Evolutionary conservation across 2,797 vertebrate species (phyloP).

Genomic region (Astyanax mexicanus): DNA sequence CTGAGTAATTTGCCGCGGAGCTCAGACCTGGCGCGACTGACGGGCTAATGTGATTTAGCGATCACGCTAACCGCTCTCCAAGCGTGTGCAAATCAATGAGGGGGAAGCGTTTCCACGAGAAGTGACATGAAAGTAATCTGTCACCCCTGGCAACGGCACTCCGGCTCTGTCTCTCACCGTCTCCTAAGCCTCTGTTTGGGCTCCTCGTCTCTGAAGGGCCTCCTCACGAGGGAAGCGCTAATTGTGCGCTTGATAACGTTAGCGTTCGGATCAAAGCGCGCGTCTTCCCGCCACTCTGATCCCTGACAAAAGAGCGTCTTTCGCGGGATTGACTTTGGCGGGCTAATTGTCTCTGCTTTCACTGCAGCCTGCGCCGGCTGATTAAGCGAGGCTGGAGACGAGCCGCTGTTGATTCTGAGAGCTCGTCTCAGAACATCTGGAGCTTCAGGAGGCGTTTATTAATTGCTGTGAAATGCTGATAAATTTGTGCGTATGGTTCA

Average conservation of each 20-base stretch:
- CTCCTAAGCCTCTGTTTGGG: conserved; percentile 57
- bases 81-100: conserved; percentile 81
- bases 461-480: neutral
- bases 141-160: conserved; percentile 82
- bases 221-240: conserved; percentile 74
- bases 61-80: conserved; percentile 78
- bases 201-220: conserved; percentile 45
- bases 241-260: conserved; percentile 67
- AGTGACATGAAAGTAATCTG: conserved; percentile 81
- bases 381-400: neutral
- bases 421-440: neutral
- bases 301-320: conserved; percentile 6
- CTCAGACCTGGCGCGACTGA: conserved; percentile 75
- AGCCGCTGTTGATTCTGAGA: neutral
- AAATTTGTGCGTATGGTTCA: neutral
- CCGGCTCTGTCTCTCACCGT: conserved; percentile 58
- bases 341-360: conserved; percentile 32
- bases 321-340: conserved; percentile 35
- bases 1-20: conserved; percentile 77
- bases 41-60: conserved; percentile 80
- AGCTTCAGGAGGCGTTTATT: neutral
- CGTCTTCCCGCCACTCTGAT: conserved; percentile 10
- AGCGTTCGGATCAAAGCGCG: conserved; percentile 40
- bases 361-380: neutral
- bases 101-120: conserved; percentile 77